Evolutionary conservation across 2,888 invertebrate genomes (phyloP).

Genomic region (Halictus ligatus): DNA sequence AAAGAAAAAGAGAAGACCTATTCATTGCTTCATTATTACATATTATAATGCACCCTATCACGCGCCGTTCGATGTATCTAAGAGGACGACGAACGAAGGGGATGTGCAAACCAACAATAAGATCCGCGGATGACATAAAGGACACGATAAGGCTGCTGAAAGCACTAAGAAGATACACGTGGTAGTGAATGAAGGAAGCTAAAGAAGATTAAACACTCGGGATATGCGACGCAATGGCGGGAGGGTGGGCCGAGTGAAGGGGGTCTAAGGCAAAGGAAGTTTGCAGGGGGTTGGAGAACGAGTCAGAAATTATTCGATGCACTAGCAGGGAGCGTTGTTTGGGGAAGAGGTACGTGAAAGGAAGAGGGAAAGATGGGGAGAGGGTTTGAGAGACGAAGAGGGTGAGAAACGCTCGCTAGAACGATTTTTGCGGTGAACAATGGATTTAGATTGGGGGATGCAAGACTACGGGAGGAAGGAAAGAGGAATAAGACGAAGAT

Average conservation of each 20-base stretch:
- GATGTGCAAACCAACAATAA: neutral
- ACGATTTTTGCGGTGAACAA: conserved; percentile 11
- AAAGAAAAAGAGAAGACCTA: neutral
- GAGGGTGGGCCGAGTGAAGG: neutral
- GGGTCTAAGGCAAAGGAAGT: neutral
- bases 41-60: no score
- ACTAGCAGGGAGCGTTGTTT: conserved; percentile 7
- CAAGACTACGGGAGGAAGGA: neutral
- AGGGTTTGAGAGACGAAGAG: neutral
- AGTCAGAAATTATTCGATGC: conserved; percentile 8
- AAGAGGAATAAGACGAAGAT: conserved; percentile 11
- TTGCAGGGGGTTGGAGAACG: neutral
- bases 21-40: neutral
- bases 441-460: conserved; percentile 5
- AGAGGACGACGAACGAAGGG: no score
- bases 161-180: neutral
- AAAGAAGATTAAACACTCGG: neutral
- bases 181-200: neutral
- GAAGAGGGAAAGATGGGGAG: neutral
- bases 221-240: neutral
- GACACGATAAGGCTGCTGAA: neutral
- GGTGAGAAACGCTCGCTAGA: neutral
- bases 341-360: neutral
- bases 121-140: neutral
- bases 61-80: no score